Evolutionary conservation across 2,113 vertebrate genomes (phyloP).

Genomic region (Brachypteracias leptosomus): DNA sequence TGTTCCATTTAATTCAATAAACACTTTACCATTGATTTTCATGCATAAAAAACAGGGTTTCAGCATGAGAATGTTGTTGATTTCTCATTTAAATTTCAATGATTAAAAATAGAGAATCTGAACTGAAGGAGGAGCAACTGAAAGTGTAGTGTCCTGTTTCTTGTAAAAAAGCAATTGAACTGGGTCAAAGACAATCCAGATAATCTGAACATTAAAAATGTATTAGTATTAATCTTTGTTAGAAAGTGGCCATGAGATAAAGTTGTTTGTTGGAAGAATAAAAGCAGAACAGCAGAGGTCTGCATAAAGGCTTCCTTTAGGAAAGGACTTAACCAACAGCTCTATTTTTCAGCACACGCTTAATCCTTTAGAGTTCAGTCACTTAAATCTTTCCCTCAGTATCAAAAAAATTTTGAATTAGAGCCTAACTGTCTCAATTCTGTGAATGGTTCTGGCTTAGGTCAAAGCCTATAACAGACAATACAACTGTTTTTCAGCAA

Average conservation of each 20-base stretch:
- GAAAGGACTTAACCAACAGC: not conserved
- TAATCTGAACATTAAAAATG: constrained; percentile 23
- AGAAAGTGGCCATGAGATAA: not conserved
- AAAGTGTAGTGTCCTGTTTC: not conserved
- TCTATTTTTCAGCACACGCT: not conserved
- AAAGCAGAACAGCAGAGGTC: not conserved
- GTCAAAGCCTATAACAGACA: not conserved
- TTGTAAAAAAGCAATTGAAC: not conserved
- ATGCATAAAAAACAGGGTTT: not conserved
- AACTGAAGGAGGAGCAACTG: not conserved
- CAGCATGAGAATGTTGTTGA: not conserved
- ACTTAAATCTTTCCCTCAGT: not conserved
- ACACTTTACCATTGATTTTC: not conserved
- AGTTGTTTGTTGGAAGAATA: not conserved
- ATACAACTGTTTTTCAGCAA: not conserved
- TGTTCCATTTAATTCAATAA: constrained; percentile 11
- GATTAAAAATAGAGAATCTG: not conserved
- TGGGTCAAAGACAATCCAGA: not conserved
- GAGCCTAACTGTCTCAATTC: not conserved
- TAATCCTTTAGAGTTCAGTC: not conserved
- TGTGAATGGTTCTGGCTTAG: not conserved
- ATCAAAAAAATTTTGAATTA: not conserved
- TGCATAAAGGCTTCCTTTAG: not conserved
- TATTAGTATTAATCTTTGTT: not conserved
- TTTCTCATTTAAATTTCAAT: constrained; percentile 19